Base-by-base conservation (phyloP, 2,888 invertebrate species). In the Pachymerium ferrugineum region DNA sequence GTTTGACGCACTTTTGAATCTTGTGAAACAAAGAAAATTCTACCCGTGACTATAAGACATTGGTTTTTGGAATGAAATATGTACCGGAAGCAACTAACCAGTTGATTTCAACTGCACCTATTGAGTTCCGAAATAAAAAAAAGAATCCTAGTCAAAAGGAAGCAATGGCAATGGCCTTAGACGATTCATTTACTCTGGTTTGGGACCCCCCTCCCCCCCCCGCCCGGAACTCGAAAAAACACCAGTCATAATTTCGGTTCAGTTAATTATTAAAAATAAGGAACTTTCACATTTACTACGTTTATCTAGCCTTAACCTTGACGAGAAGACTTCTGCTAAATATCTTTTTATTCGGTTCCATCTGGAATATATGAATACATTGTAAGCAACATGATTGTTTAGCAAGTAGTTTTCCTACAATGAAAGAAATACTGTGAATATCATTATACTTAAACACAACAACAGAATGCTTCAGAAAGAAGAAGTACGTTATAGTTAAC, bases 151-250 rank as follows among this genome's bases (percentile, higher is more conserved):
- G 62, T 12, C 62, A 62, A 19, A 22, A 25, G 19, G n/a, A 19
- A 12, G 28, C 25, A 5, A 62, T 62, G 2, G 1, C 2, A 3
- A 19, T 1, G 8, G 62, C 62, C 12, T 19, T 62, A 1, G 16
- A 2, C 12, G 8, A 62, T 1, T 12, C 22, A 3, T 25, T 28
- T 19, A 62, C 62, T 14, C 28, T 73, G 14, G 73, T 77, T 14
- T 74, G 83, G 83, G 83, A 84, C 28, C 84, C 85, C 1, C 85
- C 85, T 28, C n/a, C n/a, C n/a, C n/a, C n/a, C n/a, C n/a, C n/a
- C n/a, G n/a, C n/a, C n/a, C n/a, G 85, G 85, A 85, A 4, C 85
- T 85, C 30, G 85, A 84, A 12, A 85, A 85, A 79, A 86, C 86
- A 0, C 85, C 85, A 16, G 62, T n/a, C n/a, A n/a, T n/a, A n/a